phyloP scores from a whole-genome alignment of 2,888 invertebrate species.

The Ophion costatus region DNA sequence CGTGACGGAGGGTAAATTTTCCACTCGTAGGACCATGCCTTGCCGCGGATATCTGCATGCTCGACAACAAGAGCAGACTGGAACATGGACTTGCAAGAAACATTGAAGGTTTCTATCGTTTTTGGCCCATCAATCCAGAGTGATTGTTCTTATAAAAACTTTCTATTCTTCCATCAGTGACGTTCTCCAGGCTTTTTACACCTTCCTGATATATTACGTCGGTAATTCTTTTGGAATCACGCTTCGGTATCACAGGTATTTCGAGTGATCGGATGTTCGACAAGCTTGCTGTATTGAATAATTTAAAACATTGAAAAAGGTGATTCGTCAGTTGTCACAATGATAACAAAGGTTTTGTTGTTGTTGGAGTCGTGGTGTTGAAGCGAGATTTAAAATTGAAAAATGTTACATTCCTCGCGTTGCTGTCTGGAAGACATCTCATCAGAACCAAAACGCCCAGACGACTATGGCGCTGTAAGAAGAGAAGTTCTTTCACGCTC shows the following conservation, averaged over 20 bases:
- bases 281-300: not conserved
- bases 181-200: not conserved
- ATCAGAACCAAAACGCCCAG: not conserved
- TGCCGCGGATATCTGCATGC: not conserved
- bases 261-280: not conserved
- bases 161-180: not conserved
- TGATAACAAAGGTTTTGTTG: not conserved
- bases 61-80: not conserved
- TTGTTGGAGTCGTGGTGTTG: not conserved
- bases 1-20: constrained; percentile 19
- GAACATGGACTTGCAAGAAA: not conserved
- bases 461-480: not conserved
- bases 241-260: not conserved
- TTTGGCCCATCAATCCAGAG: not conserved
- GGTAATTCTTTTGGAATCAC: not conserved
- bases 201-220: not conserved
- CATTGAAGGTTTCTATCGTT: not conserved
- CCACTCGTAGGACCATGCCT: not conserved
- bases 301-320: too few species aligned
- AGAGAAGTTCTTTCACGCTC: not conserved
- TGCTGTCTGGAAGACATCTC: not conserved
- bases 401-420: not conserved
- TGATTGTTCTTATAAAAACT: not conserved
- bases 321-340: not conserved
- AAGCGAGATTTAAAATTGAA: not conserved